Percentiles rank a stretch among this genome's conserved stretches.
Evolutionary conservation across 2,797 vertebrate species (phyloP).

Genomic region (Scolopax rusticola): DNA sequence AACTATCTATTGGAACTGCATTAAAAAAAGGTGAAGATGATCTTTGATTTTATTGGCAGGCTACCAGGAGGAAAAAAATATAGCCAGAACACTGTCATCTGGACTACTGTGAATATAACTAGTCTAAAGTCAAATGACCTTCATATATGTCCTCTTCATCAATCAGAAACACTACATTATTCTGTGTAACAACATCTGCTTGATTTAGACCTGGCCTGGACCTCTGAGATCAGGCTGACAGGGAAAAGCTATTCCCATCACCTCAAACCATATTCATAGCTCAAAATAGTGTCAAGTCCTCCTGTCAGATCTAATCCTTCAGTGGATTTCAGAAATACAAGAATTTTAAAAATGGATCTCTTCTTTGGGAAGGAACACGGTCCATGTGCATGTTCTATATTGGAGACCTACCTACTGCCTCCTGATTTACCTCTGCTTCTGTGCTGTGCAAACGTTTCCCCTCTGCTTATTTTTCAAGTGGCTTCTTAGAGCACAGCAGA

Average conservation of each 20-base stretch:
- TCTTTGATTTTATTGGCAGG: neutral
- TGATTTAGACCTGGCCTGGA: neutral
- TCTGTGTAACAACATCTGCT: neutral
- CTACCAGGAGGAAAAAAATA: neutral
- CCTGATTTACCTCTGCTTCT: neutral
- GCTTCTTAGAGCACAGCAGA: slow-evolving; percentile 51
- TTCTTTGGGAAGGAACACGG: neutral
- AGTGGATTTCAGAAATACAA: neutral
- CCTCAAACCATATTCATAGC: neutral
- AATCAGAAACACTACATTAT: neutral
- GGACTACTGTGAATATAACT: neutral
- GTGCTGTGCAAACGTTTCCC: slow-evolving; percentile 59
- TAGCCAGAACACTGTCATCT: neutral
- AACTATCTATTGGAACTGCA: neutral
- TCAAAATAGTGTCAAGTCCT: neutral
- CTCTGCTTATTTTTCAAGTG: slow-evolving; percentile 62
- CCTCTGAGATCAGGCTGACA: neutral
- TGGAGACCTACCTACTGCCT: neutral
- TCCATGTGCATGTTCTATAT: neutral
- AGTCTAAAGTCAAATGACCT: neutral
- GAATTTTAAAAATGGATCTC: neutral
- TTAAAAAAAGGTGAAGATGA: slow-evolving; percentile 17
- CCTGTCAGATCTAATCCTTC: neutral
- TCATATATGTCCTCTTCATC: neutral
- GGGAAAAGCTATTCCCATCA: neutral